Base-by-base conservation (phyloP, 2,888 invertebrate genomes). In the Andrena fulva region DNA sequence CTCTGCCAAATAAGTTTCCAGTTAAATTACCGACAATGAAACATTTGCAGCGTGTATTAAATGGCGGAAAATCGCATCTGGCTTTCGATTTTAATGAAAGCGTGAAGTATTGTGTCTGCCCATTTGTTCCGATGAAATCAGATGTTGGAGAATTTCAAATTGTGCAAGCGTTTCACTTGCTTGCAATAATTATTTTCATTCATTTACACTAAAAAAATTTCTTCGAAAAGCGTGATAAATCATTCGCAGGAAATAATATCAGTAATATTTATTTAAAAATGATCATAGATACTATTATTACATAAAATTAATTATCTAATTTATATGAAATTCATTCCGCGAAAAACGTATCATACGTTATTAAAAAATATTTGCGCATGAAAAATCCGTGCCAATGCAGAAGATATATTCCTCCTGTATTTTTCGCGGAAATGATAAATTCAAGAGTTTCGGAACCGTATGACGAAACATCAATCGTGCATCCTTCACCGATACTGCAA, bases 341-440 rank as follows among this genome's bases (percentile, higher is more conserved):
- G 29, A 31, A 31, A 31, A 31, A 31, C 29, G 29, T 35, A 35
- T 35, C 10, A 35, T 35, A 35, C 10, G 10, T 2, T 35, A 10
- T 35, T 35, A 35, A 35, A 8, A 8, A 33, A 10, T 35, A 35
- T 10, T 35, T 35, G 2, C 10, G 10, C 35, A 35, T 35, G 2
- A 35, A 35, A 35, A 35, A 10, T 35, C 35, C 10, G 35, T 2
- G 35, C 35, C 10, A 10, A 10, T 10, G 35, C 10, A 35, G 10
- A 35, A 35, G 10, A 35, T 35, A 48, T 31, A 68, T 56, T 66
- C 27, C 8, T 31, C 2, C 69, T 74, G 31, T 12, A 31, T 67
- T 74, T 68, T 67, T 59, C 35, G 24, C 67, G 33, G 10, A 24
- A n/a, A 48, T 74, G 31, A 42, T 66, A 67, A 31, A 67, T 73